Evolutionary conservation across 2,113 vertebrate species (phyloP), one percentile per base, ranked within the genome.

Genomic region (Colaptes auratus): DNA sequence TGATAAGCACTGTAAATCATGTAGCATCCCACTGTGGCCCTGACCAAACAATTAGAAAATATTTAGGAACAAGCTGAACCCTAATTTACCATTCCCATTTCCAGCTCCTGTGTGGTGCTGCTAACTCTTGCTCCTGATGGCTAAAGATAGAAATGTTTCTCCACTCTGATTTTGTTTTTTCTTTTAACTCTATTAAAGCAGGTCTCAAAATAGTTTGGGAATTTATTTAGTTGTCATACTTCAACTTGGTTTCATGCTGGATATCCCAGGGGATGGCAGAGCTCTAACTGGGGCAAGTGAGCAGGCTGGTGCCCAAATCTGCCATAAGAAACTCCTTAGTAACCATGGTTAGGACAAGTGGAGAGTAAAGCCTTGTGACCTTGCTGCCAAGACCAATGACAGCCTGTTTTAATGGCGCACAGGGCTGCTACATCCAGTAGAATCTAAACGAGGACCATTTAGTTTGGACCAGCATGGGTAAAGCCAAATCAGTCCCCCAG

Each of bases 71-170:
- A 90, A 89, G 67, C 56, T 0, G 1, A 91, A 85, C 79, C 66
- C 70, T 73, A 55, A 75, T 15, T 78, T 76, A 75, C 17, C 65
- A 46, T 90, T 89, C 35, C n/a, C 25, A 19, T 74, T 90, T 63
- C 95, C 79, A 96, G 55, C 44, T 87, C 21, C 81, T 59, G 25
- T 83, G 78, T 63, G 44, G 58, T 66, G 69, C 76, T 95, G 65
- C 72, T 91, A 92, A 91, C 35, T 50, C 89, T 83, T 90, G 73
- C 53, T 88, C 61, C 55, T 63, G 42, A 33, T 76, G n/a, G 73
- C 85, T 94, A 95, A 95, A 95, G 74, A 94, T 88, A 95, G 89
- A 82, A 86, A 88, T 78, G 58, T 94, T 97, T 93, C 93, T 86
- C 69, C 36, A 80, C 44, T 64, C 79, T 56, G 44, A 58, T 94